Base-by-base conservation (phyloP, 2,888 invertebrate species). In the Epinotia bilunana region DNA sequence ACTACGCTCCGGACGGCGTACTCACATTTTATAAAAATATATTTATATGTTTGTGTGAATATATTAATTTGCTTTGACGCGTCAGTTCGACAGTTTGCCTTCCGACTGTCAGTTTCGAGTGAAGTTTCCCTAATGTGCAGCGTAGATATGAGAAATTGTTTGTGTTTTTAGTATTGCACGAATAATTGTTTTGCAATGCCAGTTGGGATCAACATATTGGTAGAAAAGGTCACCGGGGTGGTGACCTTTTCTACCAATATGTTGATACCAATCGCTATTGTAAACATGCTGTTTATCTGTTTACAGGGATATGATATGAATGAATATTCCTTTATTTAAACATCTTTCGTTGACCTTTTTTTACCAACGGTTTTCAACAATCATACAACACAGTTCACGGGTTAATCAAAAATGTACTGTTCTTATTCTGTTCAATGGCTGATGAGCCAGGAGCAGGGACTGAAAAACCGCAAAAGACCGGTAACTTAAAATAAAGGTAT, bases 1-100 rank as follows among this genome's bases (percentile, higher is more conserved):
- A 92, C 92, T 92, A 91, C 86, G 81, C 79, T 67, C 81, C 70
- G 76, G 78, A 68, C 79, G 78, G 80, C 58, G 62, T 64, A 61
- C 60, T 28, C 65, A 1, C 18, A 61, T 62, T 57, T 72, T 67
- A 72, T 75, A 72, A 75, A 75, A 75, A 72, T 75, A 75, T 75
- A 75, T 75, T 71, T 67, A 67, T 62, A 75, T 71, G 57, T 57
- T 58, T 13, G 55, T 46, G 61, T 61, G 49, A 67, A 75, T 75
- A 72, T 72, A 72, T 75, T 72, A 75, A 67, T 72, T 75, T 67
- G 16, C 72, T 75, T 60, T 70, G 74, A 70, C 60, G 61, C n/a
- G 53, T 28, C n/a, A 60, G 70, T 61, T 67, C 71, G 71, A 71
- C 61, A 65, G 65, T 23, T 39, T n/a, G n/a, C 53, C 33, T 62